Percentiles rank a stretch among this genome's conserved stretches.
These are phyloP conservation scores for Diglossa brunneiventris DNA, from an alignment of 2,113 vertebrate genomes.

Conservation along the genomic window DNA sequence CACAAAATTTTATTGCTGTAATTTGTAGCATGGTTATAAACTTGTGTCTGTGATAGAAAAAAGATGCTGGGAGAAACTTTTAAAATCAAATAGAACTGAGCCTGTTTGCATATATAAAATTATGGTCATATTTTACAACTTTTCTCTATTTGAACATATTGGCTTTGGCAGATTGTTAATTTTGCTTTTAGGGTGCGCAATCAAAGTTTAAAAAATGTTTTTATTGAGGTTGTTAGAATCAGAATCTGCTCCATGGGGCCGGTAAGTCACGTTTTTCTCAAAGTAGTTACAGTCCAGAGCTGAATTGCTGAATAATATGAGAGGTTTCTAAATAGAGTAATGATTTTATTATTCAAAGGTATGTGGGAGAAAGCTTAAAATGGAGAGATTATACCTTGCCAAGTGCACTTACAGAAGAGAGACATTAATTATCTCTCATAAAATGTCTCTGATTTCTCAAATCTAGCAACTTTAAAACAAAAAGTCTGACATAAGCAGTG, in stretches of 20 bases:
- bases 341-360: not conserved
- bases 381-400: not conserved
- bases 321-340: not conserved
- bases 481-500: not conserved
- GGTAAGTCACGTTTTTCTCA: not conserved
- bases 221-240: not conserved
- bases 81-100: not conserved
- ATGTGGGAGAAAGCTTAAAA: not conserved
- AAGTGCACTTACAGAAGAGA: not conserved
- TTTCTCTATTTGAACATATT: not conserved
- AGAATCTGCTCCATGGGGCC: not conserved
- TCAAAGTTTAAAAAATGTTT: constrained; percentile 17
- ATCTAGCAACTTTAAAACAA: not conserved
- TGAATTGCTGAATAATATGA: not conserved
- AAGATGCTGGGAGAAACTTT: constrained; percentile 23
- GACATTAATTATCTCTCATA: not conserved
- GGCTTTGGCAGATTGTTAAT: constrained; percentile 20
- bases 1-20: constrained; percentile 40
- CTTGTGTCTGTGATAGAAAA: constrained; percentile 6
- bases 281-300: not conserved
- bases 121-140: constrained; percentile 1
- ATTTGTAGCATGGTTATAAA: constrained; percentile 39
- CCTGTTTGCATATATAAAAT: not conserved
- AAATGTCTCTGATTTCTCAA: not conserved
- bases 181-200: constrained; percentile 20